Conservation (phyloP, 2,797 vertebrate species). For the Falco columbarius region DNA sequence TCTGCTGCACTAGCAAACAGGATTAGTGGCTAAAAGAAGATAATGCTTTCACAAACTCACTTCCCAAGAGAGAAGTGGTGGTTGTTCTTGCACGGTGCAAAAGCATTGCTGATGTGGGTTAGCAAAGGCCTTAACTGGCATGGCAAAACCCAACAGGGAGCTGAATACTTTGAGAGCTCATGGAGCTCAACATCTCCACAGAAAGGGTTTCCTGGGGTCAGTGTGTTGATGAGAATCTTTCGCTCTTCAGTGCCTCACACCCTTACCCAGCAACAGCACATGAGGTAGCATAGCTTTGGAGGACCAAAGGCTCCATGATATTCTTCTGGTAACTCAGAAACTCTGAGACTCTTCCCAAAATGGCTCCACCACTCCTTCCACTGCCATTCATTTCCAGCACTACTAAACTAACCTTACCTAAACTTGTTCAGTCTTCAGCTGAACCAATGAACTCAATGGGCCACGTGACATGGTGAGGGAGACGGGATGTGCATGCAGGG, state of each 20-base stretch:
- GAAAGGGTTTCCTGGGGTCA: not conserved
- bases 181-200: accelerated
- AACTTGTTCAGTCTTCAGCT: not conserved
- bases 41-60: not conserved
- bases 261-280: not conserved
- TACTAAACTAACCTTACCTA: not conserved
- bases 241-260: not conserved
- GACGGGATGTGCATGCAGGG: not conserved
- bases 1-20: not conserved
- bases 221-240: too few relatives aligned
- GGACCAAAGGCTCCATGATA: not conserved
- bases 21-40: not conserved
- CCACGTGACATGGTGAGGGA: accelerated
- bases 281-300: not conserved
- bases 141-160: not conserved
- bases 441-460: too few relatives aligned
- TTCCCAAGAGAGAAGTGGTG: not conserved
- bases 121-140: accelerated
- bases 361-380: not conserved
- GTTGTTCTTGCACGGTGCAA: accelerated
- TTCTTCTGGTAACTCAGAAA: not conserved
- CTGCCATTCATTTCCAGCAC: not conserved
- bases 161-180: not conserved
- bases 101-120: not conserved
- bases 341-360: not conserved